Evolutionary conservation across 2,113 vertebrate genomes (phyloP).

Genomic region (Neodon shergylaensis): DNA sequence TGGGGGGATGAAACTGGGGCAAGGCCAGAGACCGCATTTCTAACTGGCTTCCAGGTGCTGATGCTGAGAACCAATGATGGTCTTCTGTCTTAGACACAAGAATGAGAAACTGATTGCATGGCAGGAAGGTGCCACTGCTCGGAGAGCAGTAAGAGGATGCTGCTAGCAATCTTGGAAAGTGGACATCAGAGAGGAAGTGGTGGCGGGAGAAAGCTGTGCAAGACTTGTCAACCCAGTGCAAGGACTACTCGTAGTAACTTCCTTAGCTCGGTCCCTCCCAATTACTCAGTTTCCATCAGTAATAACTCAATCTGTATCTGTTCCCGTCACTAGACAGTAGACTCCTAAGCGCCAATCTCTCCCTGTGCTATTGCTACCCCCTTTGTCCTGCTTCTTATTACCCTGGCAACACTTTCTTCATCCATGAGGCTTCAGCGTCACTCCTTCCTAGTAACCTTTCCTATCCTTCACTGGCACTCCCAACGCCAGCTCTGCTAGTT

Average conservation of each 20-base stretch:
- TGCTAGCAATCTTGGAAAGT: neutral
- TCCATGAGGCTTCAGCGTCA: neutral
- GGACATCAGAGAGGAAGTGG: neutral
- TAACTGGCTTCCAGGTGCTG: neutral
- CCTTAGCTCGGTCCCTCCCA: neutral
- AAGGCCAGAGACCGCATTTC: neutral
- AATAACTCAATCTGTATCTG: neutral
- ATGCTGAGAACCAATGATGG: neutral
- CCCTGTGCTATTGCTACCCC: neutral
- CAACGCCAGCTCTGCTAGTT: neutral
- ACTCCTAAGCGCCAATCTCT: neutral
- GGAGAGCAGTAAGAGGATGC: neutral
- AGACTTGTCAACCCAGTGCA: neutral
- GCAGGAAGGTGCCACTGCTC: neutral
- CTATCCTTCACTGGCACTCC: neutral
- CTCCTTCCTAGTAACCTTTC: neutral
- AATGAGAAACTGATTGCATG: neutral
- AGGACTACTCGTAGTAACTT: neutral
- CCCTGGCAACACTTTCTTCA: neutral
- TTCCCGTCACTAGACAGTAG: no score
- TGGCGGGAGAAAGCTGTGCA: neutral
- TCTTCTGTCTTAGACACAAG: neutral
- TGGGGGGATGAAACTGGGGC: neutral
- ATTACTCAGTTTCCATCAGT: neutral
- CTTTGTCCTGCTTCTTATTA: neutral